phyloP scores from a whole-genome alignment of 2,888 invertebrate species.

The Ennomos quercinarius region DNA sequence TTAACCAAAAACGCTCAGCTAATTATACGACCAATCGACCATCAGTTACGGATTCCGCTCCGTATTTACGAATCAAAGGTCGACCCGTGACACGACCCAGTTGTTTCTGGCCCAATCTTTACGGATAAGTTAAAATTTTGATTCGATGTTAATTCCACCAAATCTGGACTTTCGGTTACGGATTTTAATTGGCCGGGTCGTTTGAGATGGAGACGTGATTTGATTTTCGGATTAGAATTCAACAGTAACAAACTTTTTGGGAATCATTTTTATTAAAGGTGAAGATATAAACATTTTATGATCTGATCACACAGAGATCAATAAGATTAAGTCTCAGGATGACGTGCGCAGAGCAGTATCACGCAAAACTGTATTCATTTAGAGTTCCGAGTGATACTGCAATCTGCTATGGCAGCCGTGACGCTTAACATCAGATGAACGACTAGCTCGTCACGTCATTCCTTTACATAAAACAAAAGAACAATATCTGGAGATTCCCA shows the following conservation, averaged over 20 bases:
- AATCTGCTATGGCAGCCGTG: too few species aligned
- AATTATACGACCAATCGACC: conserved; percentile 25
- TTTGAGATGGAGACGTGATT: conserved; percentile 20
- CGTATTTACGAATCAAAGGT: conserved; percentile 34
- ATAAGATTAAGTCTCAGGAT: too few species aligned
- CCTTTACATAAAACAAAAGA: too few species aligned
- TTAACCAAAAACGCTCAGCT: conserved; percentile 20
- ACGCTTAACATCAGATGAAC: too few species aligned
- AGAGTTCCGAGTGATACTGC: too few species aligned
- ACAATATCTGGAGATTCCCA: too few species aligned
- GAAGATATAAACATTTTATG: too few species aligned
- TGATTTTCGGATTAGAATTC: neutral
- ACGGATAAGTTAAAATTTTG: conserved; percentile 37
- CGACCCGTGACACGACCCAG: conserved; percentile 45
- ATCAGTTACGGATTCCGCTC: conserved; percentile 25
- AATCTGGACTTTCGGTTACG: conserved; percentile 29
- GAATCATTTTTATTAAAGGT: too few species aligned
- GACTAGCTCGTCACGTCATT: too few species aligned
- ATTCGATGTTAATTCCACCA: conserved; percentile 27
- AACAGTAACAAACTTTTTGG: neutral
- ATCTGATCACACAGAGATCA: too few species aligned
- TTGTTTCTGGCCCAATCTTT: conserved; percentile 44
- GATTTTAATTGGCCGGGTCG: conserved; percentile 17
- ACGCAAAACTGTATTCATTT: too few species aligned
- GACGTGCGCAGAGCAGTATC: too few species aligned